Evolutionary conservation across 2,888 invertebrate genomes (phyloP), one percentile per base, ranked within the genome.

Genomic region (Ecdyonurus torrentis): DNA sequence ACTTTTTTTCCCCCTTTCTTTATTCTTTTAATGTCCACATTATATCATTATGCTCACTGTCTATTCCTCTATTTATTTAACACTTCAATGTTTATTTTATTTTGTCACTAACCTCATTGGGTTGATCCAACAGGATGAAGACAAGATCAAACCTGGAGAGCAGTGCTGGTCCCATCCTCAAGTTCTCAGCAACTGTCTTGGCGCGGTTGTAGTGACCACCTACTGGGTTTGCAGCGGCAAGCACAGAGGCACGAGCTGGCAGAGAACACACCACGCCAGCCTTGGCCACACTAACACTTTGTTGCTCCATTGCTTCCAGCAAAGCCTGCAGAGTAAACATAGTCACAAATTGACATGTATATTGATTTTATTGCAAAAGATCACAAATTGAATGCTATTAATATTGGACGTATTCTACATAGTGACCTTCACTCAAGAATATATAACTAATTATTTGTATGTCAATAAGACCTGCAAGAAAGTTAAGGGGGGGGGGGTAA

Each of bases 261-360:
- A 95, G 77, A 62, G 86, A 86, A 72, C 86, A 89, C 58, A 90
- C 85, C 20, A 90, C 84, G 2, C 91, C 91, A n/a, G 89, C 89
- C 74, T 94, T 92, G 1, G 94, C 91, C 62, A 96, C 83, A 71
- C 91, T 91, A 52, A 96, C 87, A 60, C 86, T 84, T 69, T 94
- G 87, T 70, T 96, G 93, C 72, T 97, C 96, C 93, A 97, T 93
- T 1, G 91, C 90, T 78, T 97, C 96, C 58, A 96, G 76, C 61
- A 97, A 77, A 64, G 90, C 86, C 80, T 87, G 73, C 68, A 77
- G 76, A 67, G n/a, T n/a, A n/a, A n/a, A n/a, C n/a, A n/a, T n/a
- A n/a, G n/a, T n/a, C n/a, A n/a, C n/a, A n/a, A n/a, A n/a, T n/a
- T n/a, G n/a, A n/a, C n/a, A n/a, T n/a, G n/a, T n/a, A n/a, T n/a